Base-by-base conservation (phyloP, 2,888 invertebrate genomes). In the Odiellus spinosus region DNA sequence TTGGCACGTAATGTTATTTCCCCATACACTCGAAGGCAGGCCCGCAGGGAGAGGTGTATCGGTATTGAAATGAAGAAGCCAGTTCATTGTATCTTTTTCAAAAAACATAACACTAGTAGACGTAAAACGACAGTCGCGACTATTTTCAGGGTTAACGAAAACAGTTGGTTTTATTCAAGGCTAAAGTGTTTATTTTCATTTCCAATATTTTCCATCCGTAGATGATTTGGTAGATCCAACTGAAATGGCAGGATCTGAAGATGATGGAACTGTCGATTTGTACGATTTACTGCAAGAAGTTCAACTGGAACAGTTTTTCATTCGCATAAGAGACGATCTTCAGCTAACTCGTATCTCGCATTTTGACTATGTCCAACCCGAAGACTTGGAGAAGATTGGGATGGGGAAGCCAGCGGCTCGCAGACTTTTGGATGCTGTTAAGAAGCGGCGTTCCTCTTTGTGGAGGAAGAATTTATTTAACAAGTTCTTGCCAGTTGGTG, bases 351-450 rank as follows among this genome's bases (percentile, higher is more conserved):
- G 88, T 51, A 67, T 95, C 59, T 81, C 88, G 45, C 98, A 98
- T 69, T 98, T 98, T 65, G 91, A 95, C 60, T 90, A 85, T 74
- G 95, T 96, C n/a, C 84, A 84, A 60, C 71, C 83, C 0, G 90
- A 91, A 57, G 95, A 96, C 68, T 72, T 96, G 61, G 91, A 91
- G 63, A 83, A 84, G 61, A 83, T 93, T 62, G 95, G 95, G 2
- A 75, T 96, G 62, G 87, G 91, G 42, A 86, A 85, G 64, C 95
- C 95, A 45, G 95, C 90, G 3, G 80, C 87, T 3, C 73, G 93
- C 33, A 74, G 95, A 46, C 70, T 96, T 12, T 70, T 95, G 63
- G 93, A 93, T 67, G 82, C 88, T 11, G 85, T 93, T 1, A 85
- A 88, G 59, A 90, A 88, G 67, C 78, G 79, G 63, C 80, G 53